Evolutionary conservation across 1,140 invertebrate genomes (phyloP), one percentile per base, ranked within the genome.

Genomic region (Parasteatoda tepidariorum): DNA sequence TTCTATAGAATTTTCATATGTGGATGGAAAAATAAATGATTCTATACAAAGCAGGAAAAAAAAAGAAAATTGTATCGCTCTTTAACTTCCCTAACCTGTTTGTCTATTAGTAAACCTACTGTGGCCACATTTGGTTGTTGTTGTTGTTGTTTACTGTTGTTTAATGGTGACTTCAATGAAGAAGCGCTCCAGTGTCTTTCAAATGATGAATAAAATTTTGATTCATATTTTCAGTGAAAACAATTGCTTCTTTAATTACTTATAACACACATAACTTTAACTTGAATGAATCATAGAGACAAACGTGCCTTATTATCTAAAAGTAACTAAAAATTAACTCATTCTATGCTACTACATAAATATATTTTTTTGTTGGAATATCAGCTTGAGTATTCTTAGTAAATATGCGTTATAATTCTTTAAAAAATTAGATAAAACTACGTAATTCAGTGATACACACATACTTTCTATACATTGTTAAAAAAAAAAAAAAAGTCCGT

Each of bases 341-440:
- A 55, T 55, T 3, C 2, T 18, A 18, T 55, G 13, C 48, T 55
- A 18, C 48, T 18, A 13, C 2, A 13, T 18, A 18, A 55, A 55
- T 18, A 55, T 55, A 13, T 55, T 55, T 13, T 1, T 18, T 3
- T 4, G 26, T 59, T 22, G 2, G 7, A 11, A 11, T 48, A 7
- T 0, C 41, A 48, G 7, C 18, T 48, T 11, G 7, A 11, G 7
- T 48, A 18, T 18, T 55, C 6, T 55, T 6, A 2, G 15, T 18
- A 55, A 55, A 13, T 55, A 18, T 4, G 22, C 15, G 11, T 18
- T 0, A 55, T 62, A 67, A n/a, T 24, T 15, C 28, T 70, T 38
- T 6, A 41, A n/a, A 70, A 94, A 95, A 86, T 96, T 93, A 85
- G 98, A 98, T n/a, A 54, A n/a, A n/a, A n/a, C n/a, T n/a, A n/a